Evolutionary conservation across 2,113 vertebrate genomes (phyloP), one percentile per base, ranked within the genome.

Genomic region (Vanacampus margaritifer): DNA sequence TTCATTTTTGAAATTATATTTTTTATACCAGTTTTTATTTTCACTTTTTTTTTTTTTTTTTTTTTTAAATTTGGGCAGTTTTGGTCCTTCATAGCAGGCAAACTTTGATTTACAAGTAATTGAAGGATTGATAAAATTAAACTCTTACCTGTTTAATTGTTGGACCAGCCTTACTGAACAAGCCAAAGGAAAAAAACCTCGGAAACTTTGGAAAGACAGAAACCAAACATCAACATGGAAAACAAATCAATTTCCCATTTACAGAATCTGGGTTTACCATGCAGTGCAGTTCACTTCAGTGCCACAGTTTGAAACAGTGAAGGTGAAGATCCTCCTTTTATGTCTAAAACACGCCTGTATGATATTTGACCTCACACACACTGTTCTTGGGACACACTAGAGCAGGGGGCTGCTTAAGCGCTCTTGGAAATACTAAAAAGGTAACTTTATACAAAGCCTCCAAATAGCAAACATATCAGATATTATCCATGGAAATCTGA

Each of bases 71-170:
- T 32, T 32, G 2, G 28, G 28, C 28, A 32, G 28, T 32, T 32
- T 32, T 32, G 28, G 28, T 32, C 28, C 28, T 32, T 4, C 28
- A 32, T 32, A 32, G 28, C 28, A 32, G 28, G 28, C 28, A 32
- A 32, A 32, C 28, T 32, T 32, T 32, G 28, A 32, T 32, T 32
- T 32, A 32, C 28, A 32, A 32, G 28, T 32, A 32, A 32, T 32
- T 32, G 28, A 32, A 32, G 28, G 28, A 2, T 32, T 32, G 28
- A 32, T 32, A n/a, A n/a, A n/a, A n/a, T n/a, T n/a, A 56, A 32
- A 56, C 10, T 36, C 46, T 80, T 89, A 94, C 95, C 94, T 97
- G 95, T 71, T 94, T 92, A 71, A 90, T 91, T 59, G 93, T 94
- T 75, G 95, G 95, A 76, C 95, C 95, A 58, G 93, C 71, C 72